phyloP scores from a whole-genome alignment of 2,888 invertebrate genomes.

The Pogonocherus hispidulus region DNA sequence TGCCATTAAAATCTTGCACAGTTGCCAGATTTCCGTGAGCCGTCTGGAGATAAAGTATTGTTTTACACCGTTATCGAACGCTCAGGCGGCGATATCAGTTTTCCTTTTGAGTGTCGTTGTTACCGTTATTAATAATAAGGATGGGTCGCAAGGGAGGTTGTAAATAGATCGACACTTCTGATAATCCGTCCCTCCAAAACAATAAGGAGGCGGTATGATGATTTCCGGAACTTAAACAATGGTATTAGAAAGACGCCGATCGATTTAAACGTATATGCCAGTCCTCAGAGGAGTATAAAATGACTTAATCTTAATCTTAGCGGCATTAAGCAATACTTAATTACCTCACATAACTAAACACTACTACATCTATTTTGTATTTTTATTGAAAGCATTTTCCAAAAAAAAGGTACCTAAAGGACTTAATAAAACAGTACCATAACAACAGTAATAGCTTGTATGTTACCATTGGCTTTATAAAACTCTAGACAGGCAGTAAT shows the following conservation, averaged over 20 bases:
- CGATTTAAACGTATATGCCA: background rate
- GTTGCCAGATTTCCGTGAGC: slow-evolving; percentile 41
- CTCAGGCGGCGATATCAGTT: slow-evolving; percentile 12
- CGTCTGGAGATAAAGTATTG: slow-evolving; percentile 23
- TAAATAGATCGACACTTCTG: slow-evolving; percentile 38
- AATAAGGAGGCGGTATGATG: slow-evolving; percentile 25
- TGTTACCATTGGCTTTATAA: too few relatives aligned
- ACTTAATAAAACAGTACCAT: too few relatives aligned
- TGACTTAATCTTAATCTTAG: too few relatives aligned
- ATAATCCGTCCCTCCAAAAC: slow-evolving; percentile 38
- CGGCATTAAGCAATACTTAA: too few relatives aligned
- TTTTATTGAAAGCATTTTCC: too few relatives aligned
- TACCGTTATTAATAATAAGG: slow-evolving; percentile 35
- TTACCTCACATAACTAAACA: too few relatives aligned
- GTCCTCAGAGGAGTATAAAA: too few relatives aligned
- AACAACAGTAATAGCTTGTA: too few relatives aligned
- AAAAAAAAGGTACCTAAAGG: too few relatives aligned
- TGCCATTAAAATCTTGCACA: slow-evolving; percentile 46
- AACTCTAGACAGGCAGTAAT: too few relatives aligned
- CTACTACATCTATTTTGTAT: too few relatives aligned
- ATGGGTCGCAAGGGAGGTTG: slow-evolving; percentile 30
- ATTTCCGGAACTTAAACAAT: background rate
- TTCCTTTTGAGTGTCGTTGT: slow-evolving; percentile 22
- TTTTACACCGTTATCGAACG: slow-evolving; percentile 20
- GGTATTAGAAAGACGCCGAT: background rate